Percentiles rank a stretch among this genome's conserved stretches.
These are phyloP conservation scores for Salmo trutta DNA, from an alignment of 2,797 vertebrate species.

Conservation along the genomic window DNA sequence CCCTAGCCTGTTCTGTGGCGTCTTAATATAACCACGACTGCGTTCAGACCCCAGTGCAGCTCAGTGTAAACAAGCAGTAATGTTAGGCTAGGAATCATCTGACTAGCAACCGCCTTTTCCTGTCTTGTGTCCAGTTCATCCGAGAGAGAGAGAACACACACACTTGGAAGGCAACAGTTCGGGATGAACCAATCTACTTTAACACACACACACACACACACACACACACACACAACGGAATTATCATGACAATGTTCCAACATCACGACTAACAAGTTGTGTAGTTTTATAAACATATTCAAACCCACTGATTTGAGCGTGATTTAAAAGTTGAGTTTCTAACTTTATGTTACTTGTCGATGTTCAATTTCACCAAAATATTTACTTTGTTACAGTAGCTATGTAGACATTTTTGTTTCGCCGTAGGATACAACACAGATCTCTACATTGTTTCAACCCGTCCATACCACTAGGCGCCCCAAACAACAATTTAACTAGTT, in stretches of 20 bases:
- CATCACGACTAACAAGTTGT: conserved; percentile 21
- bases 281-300: background rate
- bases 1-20: too few relatives aligned
- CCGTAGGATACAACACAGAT: background rate
- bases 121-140: background rate
- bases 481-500: too few relatives aligned
- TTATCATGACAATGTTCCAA: conserved; percentile 6
- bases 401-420: background rate
- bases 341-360: background rate
- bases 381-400: conserved; percentile 11
- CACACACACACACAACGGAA: background rate
- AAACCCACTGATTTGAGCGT: background rate
- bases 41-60: too few relatives aligned
- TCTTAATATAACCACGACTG: too few relatives aligned
- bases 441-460: background rate
- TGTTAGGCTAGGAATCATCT: too few relatives aligned
- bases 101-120: background rate
- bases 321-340: background rate
- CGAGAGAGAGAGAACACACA: conserved; percentile 8
- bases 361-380: background rate
- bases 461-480: background rate
- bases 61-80: too few relatives aligned
- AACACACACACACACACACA: too few relatives aligned
- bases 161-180: background rate
- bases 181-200: conserved; percentile 9